Base-by-base conservation (phyloP, 2,888 invertebrate genomes). In the Apeira syringaria region DNA sequence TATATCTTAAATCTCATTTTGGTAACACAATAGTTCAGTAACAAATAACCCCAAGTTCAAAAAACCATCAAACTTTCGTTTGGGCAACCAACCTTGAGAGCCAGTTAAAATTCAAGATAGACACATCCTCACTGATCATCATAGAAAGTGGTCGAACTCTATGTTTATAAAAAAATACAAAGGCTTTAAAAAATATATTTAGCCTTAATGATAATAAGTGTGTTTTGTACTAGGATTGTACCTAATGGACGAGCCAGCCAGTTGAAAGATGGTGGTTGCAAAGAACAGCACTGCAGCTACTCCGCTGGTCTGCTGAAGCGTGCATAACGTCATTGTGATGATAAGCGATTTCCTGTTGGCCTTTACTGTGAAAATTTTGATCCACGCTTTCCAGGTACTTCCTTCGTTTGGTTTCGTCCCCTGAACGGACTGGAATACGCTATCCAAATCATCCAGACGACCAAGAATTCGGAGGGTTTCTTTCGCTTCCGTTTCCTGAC, bases 291-390 rank as follows among this genome's bases (percentile, higher is more conserved):
- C 68, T 2, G 69, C 71, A 1, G 68, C 65, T 0, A 74, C 66
- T 0, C 74, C 74, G 10, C 71, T 72, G 2, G 60, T 44, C 29
- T 61, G 59, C 36, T 58, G 58, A 2, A 59, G 30, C 0, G 63
- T 67, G 29, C 65, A 65, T 6, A 74, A 49, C 24, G 56, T 66
- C 1, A 73, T 30, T 0, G 69, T 72, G 29, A 74, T 73, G 33
- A 70, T 64, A 2, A 74, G 56, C 0, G 71, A 64, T 22, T 56
- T 52, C 8, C 73, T 62, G 20, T 74, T 74, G 0, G 68, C 52
- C 30, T 67, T 74, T 3, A 67, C 66, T 1, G 74, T 70, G 30
- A 74, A 73, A 28, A 74, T 71, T 45, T 73, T 67, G 2, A 65
- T 53, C 71, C 73, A 74, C 0, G 66, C 64, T 39, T 64, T 71